Base-by-base conservation (phyloP, 2,888 invertebrate genomes). In the Cerastis rubricosa region DNA sequence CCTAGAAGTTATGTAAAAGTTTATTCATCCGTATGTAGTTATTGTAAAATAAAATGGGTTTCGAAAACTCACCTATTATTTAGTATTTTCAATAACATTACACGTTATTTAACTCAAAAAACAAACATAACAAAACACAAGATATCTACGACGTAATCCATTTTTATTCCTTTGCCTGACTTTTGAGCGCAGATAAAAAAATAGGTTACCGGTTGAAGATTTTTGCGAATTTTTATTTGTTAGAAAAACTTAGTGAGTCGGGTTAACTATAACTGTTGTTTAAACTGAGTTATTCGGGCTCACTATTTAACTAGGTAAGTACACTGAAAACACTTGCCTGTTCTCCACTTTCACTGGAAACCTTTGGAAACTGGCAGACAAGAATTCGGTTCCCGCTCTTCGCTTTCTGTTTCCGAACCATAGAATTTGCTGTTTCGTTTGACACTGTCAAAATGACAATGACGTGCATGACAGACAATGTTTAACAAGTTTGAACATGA, bases 131-230 rank as follows among this genome's bases (percentile, higher is more conserved):
- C 8, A 78, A 74, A 40, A 61, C 47, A 12, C 17, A 71, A 40
- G 11, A 78, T 54, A 49, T 59, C 29, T 17, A 68, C 43, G 43
- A 74, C 49, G 57, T 49, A 73, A 83, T 67, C 72, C 63, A 63
- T 59, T 57, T 63, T 70, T 70, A 69, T 79, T 84, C 80, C 83
- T 81, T 77, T 80, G 83, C 83, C 81, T 82, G 61, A 82, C 70
- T 63, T 70, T 81, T 61, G 59, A n/a, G 14, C 47, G 49, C 83
- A 76, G 77, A 80, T 66, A 47, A 80, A 66, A 69, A 81, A 6
- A 54, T 0, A 35, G 51, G 14, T 40, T 14, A 45, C 5, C 8
- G 29, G 6, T 40, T 9, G 25, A 49, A 14, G 59, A 51, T 67
- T 76, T 76, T 29, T 35, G 0, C 45, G 47, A 12, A 54, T 35